Percentiles rank a stretch among this genome's conserved stretches.
Evolutionary conservation across 92 coral and sea anemone species (phyloP).

Genomic region (Epizoanthus fatuus): DNA sequence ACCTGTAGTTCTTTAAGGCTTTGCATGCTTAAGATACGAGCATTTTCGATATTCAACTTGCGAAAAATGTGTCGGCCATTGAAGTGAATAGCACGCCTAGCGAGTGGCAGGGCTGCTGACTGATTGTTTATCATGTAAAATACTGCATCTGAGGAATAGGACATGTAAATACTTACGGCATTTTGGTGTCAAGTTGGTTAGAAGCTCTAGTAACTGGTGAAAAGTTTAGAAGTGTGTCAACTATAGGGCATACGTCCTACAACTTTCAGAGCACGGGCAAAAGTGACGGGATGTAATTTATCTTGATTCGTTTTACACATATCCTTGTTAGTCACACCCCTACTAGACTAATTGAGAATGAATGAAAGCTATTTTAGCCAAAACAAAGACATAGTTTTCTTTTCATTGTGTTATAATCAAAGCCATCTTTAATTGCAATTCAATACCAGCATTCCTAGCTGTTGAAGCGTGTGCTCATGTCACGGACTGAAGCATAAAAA

Average conservation of each 20-base stretch:
- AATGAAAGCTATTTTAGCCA: neutral
- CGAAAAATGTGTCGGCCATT: neutral
- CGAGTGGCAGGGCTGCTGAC: neutral
- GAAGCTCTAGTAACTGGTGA: neutral
- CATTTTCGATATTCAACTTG: neutral
- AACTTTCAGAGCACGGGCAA: neutral
- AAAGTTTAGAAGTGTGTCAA: neutral
- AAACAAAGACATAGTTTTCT: neutral
- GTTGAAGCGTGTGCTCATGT: neutral
- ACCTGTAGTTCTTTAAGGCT: neutral
- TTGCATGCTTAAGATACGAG: neutral
- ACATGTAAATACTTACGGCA: conserved; percentile 12
- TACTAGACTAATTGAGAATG: neutral
- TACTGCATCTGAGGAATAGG: neutral
- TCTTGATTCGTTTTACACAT: neutral
- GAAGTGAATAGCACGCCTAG: neutral
- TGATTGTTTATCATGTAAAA: neutral
- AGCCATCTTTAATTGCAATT: neutral
- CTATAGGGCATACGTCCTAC: neutral
- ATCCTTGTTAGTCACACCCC: neutral
- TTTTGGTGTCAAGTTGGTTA: neutral
- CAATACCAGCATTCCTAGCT: conserved; percentile 3
- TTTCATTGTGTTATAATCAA: conserved; percentile 10
- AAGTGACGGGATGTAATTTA: neutral
- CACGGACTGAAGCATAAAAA: neutral